These are phyloP conservation scores for Phocoena phocoena DNA, from an alignment of 2,113 vertebrate species.

Conservation along the genomic window DNA sequence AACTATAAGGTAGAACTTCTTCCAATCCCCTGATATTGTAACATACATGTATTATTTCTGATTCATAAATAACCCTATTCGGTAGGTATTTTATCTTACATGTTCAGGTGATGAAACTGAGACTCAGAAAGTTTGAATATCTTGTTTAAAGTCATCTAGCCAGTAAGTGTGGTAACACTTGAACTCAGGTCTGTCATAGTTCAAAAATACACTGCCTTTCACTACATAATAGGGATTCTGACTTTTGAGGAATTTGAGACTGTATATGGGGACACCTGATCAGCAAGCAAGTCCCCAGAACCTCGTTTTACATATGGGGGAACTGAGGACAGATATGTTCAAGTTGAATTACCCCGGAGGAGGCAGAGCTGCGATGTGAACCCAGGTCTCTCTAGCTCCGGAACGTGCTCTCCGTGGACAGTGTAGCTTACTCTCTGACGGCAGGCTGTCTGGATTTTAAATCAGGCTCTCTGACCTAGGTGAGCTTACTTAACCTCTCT, in stretches of 20 bases:
- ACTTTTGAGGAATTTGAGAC: not conserved
- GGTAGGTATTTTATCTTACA: not conserved
- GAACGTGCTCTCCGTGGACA: not conserved
- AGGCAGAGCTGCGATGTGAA: not conserved
- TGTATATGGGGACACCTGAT: not conserved
- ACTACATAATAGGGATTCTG: not conserved
- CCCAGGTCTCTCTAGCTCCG: not conserved
- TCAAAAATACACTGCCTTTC: not conserved
- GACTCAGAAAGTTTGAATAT: not conserved
- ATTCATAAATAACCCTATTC: not conserved
- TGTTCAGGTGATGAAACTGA: constrained; percentile 11
- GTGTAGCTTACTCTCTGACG: not conserved
- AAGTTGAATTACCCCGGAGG: not conserved
- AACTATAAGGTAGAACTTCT: not conserved
- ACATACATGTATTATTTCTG: not conserved
- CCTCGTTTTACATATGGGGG: not conserved
- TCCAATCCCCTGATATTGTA: not conserved
- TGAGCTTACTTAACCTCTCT: not conserved
- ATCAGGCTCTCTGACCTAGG: not conserved
- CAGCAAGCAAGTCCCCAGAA: not conserved
- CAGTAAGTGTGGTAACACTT: not conserved
- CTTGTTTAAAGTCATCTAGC: not conserved
- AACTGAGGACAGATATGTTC: not conserved
- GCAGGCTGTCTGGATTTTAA: not conserved
- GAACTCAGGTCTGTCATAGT: not conserved